Evolutionary conservation across 1,140 invertebrate species (phyloP).

Genomic region (Wiebesia pumilae): DNA sequence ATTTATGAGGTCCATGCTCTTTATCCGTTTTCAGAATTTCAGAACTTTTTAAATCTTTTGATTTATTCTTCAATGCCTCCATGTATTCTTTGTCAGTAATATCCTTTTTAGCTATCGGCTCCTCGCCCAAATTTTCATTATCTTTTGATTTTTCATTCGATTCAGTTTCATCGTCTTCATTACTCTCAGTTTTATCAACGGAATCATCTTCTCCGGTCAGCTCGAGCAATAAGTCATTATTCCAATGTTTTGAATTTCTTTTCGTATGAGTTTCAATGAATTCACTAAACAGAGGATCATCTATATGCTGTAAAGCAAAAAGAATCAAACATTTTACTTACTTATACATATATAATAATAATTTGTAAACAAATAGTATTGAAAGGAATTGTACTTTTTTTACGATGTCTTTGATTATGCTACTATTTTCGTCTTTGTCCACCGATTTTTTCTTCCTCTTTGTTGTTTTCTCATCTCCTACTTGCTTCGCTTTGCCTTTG

Average conservation of each 20-base stretch:
- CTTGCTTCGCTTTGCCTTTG: slow-evolving; percentile 72
- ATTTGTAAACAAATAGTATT: too few relatives aligned
- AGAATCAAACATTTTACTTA: not conserved
- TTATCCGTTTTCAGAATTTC: slow-evolving; percentile 60
- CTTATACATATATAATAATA: too few relatives aligned
- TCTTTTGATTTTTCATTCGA: slow-evolving; percentile 60
- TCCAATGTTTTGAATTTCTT: slow-evolving; percentile 79
- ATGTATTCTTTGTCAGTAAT: slow-evolving; percentile 80
- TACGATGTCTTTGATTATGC: slow-evolving; percentile 79
- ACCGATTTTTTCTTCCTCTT: slow-evolving; percentile 68
- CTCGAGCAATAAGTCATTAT: slow-evolving; percentile 78
- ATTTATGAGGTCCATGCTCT: slow-evolving; percentile 71
- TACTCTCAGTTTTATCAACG: slow-evolving; percentile 67
- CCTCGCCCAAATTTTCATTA: slow-evolving; percentile 67
- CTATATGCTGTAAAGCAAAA: slow-evolving; percentile 80
- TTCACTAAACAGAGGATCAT: slow-evolving; percentile 92
- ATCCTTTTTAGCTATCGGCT: slow-evolving; percentile 79
- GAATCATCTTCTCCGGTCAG: slow-evolving; percentile 56
- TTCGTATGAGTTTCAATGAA: slow-evolving; percentile 87
- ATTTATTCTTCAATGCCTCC: slow-evolving; percentile 74
- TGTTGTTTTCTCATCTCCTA: slow-evolving; percentile 61
- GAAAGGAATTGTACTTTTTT: slow-evolving; percentile 75
- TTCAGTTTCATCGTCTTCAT: slow-evolving; percentile 61
- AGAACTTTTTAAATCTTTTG: slow-evolving; percentile 1
- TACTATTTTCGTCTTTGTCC: slow-evolving; percentile 74